Evolutionary conservation across 2,113 vertebrate species (phyloP), one percentile per base, ranked within the genome.

Genomic region (Scomber scombrus): DNA sequence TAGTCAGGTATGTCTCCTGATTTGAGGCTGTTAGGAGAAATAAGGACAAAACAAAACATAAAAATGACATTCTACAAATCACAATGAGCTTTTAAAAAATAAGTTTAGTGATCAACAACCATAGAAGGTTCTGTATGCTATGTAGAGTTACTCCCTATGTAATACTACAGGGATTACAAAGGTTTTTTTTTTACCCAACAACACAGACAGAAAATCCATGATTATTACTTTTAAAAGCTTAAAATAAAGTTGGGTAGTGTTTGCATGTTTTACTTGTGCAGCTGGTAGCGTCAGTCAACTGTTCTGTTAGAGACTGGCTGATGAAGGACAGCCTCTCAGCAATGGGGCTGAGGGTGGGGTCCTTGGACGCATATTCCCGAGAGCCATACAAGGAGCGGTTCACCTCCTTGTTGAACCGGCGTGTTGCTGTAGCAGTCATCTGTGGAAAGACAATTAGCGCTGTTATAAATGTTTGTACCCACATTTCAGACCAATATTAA

Each of bases 291-390:
- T 11, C 60, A 18, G 69, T n/a, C 1, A 21, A 75, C 49, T 31
- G 54, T 3, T 45, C 65, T 18, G 64, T 80, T 52, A 64, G 61
- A 70, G 66, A 71, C 72, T 56, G 71, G 19, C 45, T 58, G 75
- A 3, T 54, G 58, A 77, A 65, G 7, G 67, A 62, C 18, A 70
- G 52, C 14, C 55, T 80, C 91, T 95, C 94, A 0, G 67, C 71
- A 77, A 96, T 94, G 52, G 95, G 94, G 75, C 94, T 95, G 47
- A 95, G 92, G 3, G 23, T 10, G 11, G 95, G 94, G 73, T 91
- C 89, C 78, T 94, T 95, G 34, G 94, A 95, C 19, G 94, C 94
- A 5, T 92, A 95, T 2, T 55, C 80, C 19, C 95, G 92, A 10
- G 82, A 91, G 19, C 93, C 91, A 6, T 96, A 96, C 16, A 95